Evolutionary conservation across 2,113 vertebrate genomes (phyloP), one percentile per base, ranked within the genome.

Genomic region (Sebastes schlegelii): DNA sequence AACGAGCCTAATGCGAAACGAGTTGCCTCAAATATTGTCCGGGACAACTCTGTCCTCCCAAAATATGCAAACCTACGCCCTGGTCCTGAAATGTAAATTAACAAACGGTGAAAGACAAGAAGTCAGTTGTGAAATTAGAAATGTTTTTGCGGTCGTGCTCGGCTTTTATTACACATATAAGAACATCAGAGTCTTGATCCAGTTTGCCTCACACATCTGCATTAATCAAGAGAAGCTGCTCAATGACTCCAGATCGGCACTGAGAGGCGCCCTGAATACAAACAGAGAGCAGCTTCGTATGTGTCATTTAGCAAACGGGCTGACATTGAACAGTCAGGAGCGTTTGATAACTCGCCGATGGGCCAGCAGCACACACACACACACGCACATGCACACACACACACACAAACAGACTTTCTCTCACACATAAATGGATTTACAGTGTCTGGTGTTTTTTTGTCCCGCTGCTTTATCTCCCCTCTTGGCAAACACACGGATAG

Each of bases 371-470:
- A 68, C 61, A 69, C 57, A 62, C 55, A 58, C 55, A 54, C 72
- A 77, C 55, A 58, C 49, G 54, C 72, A 77, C 65, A 21, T 43
- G 64, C 62, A 26, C 16, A 14, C 54, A 57, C 68, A 61, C 49
- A 67, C 71, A 19, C 61, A 49, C 73, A 62, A 65, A 77, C 43
- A 52, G 5, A 52, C 26, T 48, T 77, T 72, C 54, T 71, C 63
- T 76, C 86, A 87, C 83, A 73, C 79, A 88, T 87, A 85, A 86
- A 79, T 86, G 82, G 89, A 92, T 93, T 90, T 92, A 88, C 76
- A 84, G 83, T 74, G 87, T 82, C 76, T 83, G 74, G 52, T 80
- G 62, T 83, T 88, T 55, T 84, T 85, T 21, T 23, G 72, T 89
- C 68, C 74, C 63, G 74, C 55, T 63, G 71, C 79, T 89, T 89